Base-by-base conservation (phyloP, 2,888 invertebrate species). In the Philereme vetulata region DNA sequence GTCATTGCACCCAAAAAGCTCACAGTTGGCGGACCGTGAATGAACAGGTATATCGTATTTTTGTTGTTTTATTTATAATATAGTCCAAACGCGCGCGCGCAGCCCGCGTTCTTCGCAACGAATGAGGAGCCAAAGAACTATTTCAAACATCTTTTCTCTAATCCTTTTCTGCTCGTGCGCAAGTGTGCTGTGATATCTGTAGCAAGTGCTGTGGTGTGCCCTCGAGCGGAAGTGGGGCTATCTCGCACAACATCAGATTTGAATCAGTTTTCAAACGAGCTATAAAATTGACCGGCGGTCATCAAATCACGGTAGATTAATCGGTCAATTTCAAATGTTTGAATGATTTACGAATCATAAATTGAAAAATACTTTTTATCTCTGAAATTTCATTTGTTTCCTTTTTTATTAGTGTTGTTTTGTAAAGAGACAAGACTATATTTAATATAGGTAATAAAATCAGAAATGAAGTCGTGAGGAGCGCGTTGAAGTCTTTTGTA, bases 121-220 rank as follows among this genome's bases (percentile, higher is more conserved):
- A 92, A 90, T 92, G 91, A 88, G 85, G 84, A 85, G 84, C 68
- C 82, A 72, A 80, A 89, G 88, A 90, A 90, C 88, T 90, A 88
- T 90, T 90, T 87, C 90, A 90, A 90, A 86, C 80, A 88, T 88
- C 85, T 89, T 87, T 87, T 86, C 88, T 88, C 88, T 88, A 88
- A 88, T 87, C 87, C 88, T 88, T 88, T 87, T 81, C 85, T 83
- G 82, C 80, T 76, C 78, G 70, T 72, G 79, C 81, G 77, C 78
- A 77, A 80, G 85, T 88, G 86, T 84, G 86, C 75, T 88, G 86
- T 84, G 86, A 75, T 67, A 58, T 61, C 51, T 72, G 75, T 74
- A 69, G 63, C 79, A 82, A 81, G 80, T 81, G 81, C 75, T 64
- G 57, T 75, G 60, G 82, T 84, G 84, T 82, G 86, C 76, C 64